Conservation (phyloP, 2,797 vertebrate species). For the Argya squamiceps region DNA sequence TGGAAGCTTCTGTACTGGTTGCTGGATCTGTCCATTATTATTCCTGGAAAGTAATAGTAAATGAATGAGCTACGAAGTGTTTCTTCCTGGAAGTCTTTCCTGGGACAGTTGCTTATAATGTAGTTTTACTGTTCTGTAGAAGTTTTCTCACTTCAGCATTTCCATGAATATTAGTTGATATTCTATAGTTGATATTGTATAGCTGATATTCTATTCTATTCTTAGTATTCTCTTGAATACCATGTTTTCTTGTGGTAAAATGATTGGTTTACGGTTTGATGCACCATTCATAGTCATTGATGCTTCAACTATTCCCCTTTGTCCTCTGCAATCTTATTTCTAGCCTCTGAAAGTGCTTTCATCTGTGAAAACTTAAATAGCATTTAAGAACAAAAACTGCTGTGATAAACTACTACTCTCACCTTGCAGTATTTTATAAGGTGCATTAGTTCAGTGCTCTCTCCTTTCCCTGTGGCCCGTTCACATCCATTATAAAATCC, state of each 20-base stretch:
- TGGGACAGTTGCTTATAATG: neutral
- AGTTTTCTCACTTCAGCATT: neutral
- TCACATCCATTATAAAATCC: neutral
- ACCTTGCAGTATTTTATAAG: neutral
- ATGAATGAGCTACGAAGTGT: neutral
- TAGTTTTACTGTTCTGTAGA: neutral
- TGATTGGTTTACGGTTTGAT: neutral
- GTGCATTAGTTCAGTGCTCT: neutral
- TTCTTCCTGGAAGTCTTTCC: neutral
- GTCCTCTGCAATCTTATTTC: neutral
- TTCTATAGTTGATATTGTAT: neutral
- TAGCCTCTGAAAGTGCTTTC: neutral
- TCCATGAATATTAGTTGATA: neutral
- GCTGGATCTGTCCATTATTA: neutral
- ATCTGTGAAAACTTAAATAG: conserved; percentile 3
- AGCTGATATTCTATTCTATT: too few species aligned
- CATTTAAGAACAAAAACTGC: neutral
- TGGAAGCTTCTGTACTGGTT: neutral
- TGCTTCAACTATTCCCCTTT: neutral
- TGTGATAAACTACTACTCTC: neutral
- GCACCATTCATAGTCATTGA: neutral
- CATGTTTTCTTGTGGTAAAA: conserved; percentile 2
- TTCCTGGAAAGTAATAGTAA: neutral
- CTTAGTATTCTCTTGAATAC: neutral
- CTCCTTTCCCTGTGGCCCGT: neutral